Evolutionary conservation across 2,888 invertebrate genomes (phyloP).

Genomic region (Nomada fucata): DNA sequence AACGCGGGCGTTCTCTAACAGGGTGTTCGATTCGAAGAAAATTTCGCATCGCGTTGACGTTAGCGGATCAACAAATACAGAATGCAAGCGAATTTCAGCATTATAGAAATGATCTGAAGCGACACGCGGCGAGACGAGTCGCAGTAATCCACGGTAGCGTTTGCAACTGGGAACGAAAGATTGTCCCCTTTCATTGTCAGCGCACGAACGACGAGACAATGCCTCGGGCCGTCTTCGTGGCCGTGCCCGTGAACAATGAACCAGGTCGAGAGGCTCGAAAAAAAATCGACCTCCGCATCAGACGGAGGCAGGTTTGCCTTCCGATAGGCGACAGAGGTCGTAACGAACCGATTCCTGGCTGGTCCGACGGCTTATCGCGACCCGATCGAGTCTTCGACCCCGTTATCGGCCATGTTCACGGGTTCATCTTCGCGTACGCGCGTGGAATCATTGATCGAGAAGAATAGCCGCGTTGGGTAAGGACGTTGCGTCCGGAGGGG

Average conservation of each 20-base stretch:
- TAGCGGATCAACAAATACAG: too few relatives aligned
- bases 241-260: conserved; percentile 22
- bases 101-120: too few relatives aligned
- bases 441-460: conserved; percentile 28
- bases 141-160: too few relatives aligned
- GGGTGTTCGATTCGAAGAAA: too few relatives aligned
- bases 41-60: too few relatives aligned
- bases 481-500: not conserved
- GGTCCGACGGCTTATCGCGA: conserved; percentile 22
- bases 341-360: conserved; percentile 12
- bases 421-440: conserved; percentile 34
- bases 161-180: not conserved
- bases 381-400: conserved; percentile 41
- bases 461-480: conserved; percentile 39
- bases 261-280: conserved; percentile 36
- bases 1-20: too few relatives aligned
- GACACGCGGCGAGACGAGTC: too few relatives aligned
- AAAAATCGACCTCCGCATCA: conserved; percentile 21
- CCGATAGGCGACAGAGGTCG: conserved; percentile 1
- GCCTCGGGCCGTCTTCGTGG: conserved; percentile 18
- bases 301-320: not conserved
- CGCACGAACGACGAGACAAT: conserved; percentile 3
- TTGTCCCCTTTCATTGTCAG: conserved; percentile 1
- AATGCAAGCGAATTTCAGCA: too few relatives aligned
- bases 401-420: conserved; percentile 27